A percentile compares a stretch with the other conserved stretches of the same genome.
Conservation (phyloP, 2,888 invertebrate species). For the Zhengitettix transpicula region DNA sequence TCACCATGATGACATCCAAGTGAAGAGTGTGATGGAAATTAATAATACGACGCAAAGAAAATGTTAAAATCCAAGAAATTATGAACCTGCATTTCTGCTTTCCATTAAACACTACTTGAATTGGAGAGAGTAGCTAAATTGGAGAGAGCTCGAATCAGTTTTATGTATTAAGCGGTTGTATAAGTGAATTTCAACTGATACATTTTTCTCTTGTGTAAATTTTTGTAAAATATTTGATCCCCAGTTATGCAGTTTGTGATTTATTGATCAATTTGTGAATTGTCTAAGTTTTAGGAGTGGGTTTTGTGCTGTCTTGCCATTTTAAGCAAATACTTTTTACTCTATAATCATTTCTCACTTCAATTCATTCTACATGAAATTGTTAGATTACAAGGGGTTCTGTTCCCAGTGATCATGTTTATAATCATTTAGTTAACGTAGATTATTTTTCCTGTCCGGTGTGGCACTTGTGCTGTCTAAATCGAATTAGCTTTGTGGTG, state of each 20-base stretch:
- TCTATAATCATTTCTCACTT: not conserved
- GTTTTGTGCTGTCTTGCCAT: constrained; percentile 14
- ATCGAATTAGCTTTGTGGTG: constrained; percentile 13
- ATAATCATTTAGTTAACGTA: too few species aligned
- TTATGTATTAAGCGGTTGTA: constrained; percentile 14
- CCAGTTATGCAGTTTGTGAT: constrained; percentile 14
- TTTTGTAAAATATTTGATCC: constrained; percentile 12
- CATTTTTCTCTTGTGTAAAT: constrained; percentile 12
- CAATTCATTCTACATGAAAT: not conserved
- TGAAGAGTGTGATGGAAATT: constrained; percentile 34
- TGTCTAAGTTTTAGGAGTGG: constrained; percentile 14
- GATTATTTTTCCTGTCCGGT: constrained; percentile 1
- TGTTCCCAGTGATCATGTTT: too few species aligned
- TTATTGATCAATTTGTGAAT: constrained; percentile 15
- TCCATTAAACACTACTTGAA: constrained; percentile 16
- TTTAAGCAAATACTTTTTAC: constrained; percentile 1
- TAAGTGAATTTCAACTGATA: constrained; percentile 12
- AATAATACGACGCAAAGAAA: constrained; percentile 12
- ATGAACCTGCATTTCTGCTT: constrained; percentile 20
- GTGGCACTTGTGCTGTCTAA: constrained; percentile 8
- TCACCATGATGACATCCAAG: constrained; percentile 99
- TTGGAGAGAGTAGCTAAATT: constrained; percentile 17
- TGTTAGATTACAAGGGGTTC: not conserved
- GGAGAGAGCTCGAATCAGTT: constrained; percentile 14
- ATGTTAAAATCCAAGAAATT: constrained; percentile 14